These are phyloP conservation scores for Caenorhabditis japonica DNA, from an alignment of 2,888 invertebrate genomes.

Conservation along the genomic window DNA sequence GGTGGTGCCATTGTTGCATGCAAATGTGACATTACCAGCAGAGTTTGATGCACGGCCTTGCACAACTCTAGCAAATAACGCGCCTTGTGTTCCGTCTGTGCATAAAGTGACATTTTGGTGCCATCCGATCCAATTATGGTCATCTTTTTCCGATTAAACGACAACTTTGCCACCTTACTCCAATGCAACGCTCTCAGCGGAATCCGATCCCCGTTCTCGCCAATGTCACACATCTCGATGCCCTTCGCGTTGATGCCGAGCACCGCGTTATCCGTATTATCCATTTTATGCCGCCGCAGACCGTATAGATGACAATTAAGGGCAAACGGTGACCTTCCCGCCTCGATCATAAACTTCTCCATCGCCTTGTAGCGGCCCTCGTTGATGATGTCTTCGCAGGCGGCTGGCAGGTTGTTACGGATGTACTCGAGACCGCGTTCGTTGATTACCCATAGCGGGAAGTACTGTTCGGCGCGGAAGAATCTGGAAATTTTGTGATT, in stretches of 20 bases:
- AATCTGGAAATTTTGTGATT: slow-evolving; percentile 77
- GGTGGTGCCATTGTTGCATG: slow-evolving; percentile 56
- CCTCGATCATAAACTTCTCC: slow-evolving; percentile 89
- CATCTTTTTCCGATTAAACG: slow-evolving; percentile 85
- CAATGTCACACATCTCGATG: slow-evolving; percentile 75
- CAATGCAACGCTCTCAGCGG: slow-evolving; percentile 88
- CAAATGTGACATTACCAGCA: slow-evolving; percentile 81
- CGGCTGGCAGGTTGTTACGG: slow-evolving; percentile 82
- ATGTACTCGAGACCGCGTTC: slow-evolving; percentile 80
- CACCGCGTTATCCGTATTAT: slow-evolving; percentile 83
- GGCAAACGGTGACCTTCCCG: slow-evolving; percentile 86
- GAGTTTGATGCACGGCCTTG: slow-evolving; percentile 92
- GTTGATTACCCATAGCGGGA: slow-evolving; percentile 80
- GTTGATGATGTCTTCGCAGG: slow-evolving; percentile 87
- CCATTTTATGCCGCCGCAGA: slow-evolving; percentile 82
- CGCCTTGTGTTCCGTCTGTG: slow-evolving; percentile 92
- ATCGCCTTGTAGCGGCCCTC: slow-evolving; percentile 83
- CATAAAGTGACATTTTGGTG: slow-evolving; percentile 86
- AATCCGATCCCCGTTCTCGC: slow-evolving; percentile 78
- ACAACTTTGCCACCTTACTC: slow-evolving; percentile 90
- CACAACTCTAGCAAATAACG: slow-evolving; percentile 89
- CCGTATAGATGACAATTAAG: slow-evolving; percentile 90
- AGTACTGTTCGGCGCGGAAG: slow-evolving; percentile 89
- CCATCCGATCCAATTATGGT: slow-evolving; percentile 84
- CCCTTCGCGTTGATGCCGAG: slow-evolving; percentile 88